These are phyloP conservation scores for Mormoops blainvillei DNA, from an alignment of 2,113 vertebrate species.

Conservation along the genomic window DNA sequence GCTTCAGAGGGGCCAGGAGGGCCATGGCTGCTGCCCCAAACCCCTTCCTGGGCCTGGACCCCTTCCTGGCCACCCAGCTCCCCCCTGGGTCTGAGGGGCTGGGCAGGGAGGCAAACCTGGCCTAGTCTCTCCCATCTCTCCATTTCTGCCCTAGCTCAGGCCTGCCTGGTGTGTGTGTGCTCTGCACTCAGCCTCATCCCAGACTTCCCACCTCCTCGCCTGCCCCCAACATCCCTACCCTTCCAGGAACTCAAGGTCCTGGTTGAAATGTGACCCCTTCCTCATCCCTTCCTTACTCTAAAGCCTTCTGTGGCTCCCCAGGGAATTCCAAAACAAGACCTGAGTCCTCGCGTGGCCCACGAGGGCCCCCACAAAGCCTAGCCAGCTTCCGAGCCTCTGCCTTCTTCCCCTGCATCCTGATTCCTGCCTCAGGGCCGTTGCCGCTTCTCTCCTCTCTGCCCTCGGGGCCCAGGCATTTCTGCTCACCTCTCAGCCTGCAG, in stretches of 20 bases:
- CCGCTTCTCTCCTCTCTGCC: too few species aligned
- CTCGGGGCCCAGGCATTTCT: neutral
- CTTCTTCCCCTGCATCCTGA: rapidly evolving
- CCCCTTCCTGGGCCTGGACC: conserved; percentile 23
- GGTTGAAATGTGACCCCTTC: neutral
- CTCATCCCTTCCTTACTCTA: neutral
- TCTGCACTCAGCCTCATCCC: neutral
- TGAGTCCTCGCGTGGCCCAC: neutral
- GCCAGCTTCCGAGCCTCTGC: rapidly evolving
- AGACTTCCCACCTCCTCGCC: neutral
- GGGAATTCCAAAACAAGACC: neutral
- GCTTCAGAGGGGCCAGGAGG: conserved; percentile 79
- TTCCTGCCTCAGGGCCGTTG: neutral
- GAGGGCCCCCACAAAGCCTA: rapidly evolving
- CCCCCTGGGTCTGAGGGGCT: neutral
- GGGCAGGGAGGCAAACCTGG: neutral
- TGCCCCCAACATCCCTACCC: neutral
- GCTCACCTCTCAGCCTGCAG: neutral
- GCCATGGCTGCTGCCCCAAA: conserved; percentile 27
- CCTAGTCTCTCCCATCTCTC: neutral
- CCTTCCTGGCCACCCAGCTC: neutral
- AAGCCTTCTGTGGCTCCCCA: neutral
- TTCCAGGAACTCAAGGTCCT: neutral
- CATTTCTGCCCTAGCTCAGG: neutral
- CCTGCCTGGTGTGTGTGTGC: too few species aligned